phyloP scores from a whole-genome alignment of 2,797 vertebrate genomes.

The Caiman crocodilus region DNA sequence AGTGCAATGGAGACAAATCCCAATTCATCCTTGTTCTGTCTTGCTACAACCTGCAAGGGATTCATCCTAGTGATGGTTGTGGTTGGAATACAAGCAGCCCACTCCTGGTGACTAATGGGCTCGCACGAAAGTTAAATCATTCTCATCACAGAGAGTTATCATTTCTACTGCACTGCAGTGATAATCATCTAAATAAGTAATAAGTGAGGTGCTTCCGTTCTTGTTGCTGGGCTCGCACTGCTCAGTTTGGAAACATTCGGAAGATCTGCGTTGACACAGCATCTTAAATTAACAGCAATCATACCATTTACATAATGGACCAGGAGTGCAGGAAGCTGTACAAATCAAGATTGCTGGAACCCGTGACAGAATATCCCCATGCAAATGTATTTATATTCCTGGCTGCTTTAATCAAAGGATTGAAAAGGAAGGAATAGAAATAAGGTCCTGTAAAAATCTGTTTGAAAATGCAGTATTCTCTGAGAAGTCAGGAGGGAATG shows the following conservation, averaged over 20 bases:
- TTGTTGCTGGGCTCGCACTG: conserved; percentile 1
- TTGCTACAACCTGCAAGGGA: not conserved
- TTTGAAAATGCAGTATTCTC: not conserved
- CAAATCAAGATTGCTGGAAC: not conserved
- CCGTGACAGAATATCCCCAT: not conserved
- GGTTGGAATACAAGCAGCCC: not conserved
- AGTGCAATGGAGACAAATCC: not conserved
- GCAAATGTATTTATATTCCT: not conserved
- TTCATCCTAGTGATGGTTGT: conserved; percentile 17
- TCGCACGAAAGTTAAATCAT: conserved; percentile 53
- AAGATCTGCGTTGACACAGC: conserved; percentile 23
- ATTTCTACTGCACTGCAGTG: conserved; percentile 23
- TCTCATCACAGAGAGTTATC: conserved; percentile 54
- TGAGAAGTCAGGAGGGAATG: not conserved
- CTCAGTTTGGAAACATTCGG: not conserved
- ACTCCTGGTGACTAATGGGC: conserved; percentile 39
- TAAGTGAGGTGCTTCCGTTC: conserved; percentile 45
- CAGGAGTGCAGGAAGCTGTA: not conserved
- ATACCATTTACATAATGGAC: not conserved
- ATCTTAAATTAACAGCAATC: conserved; percentile 7
- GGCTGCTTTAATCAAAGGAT: not conserved
- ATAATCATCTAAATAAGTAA: conserved; percentile 55
- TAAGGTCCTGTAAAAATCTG: not conserved
- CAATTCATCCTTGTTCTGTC: not conserved
- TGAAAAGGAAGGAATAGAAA: not conserved